phyloP scores from a whole-genome alignment of 2,888 invertebrate genomes.

The Hofmannophila pseudospretella region DNA sequence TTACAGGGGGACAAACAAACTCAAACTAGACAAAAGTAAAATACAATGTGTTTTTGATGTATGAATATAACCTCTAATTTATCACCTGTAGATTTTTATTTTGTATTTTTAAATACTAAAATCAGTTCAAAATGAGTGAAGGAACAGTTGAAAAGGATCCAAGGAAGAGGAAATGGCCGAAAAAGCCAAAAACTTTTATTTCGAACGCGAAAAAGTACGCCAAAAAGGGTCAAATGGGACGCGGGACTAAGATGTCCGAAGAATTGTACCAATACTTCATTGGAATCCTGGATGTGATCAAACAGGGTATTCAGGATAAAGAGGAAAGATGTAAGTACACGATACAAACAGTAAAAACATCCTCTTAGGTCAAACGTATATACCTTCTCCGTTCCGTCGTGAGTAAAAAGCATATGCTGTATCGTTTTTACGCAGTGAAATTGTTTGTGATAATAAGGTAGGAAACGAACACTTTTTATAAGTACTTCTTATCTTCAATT shows the following conservation, averaged over 20 bases:
- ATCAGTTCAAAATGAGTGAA: slow-evolving; percentile 41
- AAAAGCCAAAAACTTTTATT: slow-evolving; percentile 81
- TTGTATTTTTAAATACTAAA: neutral
- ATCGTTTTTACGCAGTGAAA: too few relatives aligned
- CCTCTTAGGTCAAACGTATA: too few relatives aligned
- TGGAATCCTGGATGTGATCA: slow-evolving; percentile 83
- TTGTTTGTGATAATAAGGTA: too few relatives aligned
- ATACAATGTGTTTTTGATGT: slow-evolving; percentile 23
- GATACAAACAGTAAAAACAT: neutral
- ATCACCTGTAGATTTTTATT: slow-evolving; percentile 10
- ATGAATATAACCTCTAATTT: slow-evolving; percentile 23
- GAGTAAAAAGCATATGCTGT: too few relatives aligned
- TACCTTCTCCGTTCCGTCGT: too few relatives aligned
- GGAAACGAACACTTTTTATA: too few relatives aligned
- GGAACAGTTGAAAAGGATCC: slow-evolving; percentile 32
- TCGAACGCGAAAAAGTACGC: slow-evolving; percentile 87
- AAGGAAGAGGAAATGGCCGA: slow-evolving; percentile 69
- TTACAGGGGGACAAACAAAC: too few relatives aligned
- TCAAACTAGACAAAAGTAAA: too few relatives aligned
- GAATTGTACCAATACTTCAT: slow-evolving; percentile 88
- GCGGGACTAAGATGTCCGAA: slow-evolving; percentile 83
- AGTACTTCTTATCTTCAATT: too few relatives aligned
- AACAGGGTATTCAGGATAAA: slow-evolving; percentile 80
- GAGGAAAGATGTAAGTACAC: slow-evolving; percentile 82
- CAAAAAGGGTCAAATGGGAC: slow-evolving; percentile 84